Evolutionary conservation across 2,888 invertebrate genomes (phyloP).

Genomic region (Ophioninae sp.): DNA sequence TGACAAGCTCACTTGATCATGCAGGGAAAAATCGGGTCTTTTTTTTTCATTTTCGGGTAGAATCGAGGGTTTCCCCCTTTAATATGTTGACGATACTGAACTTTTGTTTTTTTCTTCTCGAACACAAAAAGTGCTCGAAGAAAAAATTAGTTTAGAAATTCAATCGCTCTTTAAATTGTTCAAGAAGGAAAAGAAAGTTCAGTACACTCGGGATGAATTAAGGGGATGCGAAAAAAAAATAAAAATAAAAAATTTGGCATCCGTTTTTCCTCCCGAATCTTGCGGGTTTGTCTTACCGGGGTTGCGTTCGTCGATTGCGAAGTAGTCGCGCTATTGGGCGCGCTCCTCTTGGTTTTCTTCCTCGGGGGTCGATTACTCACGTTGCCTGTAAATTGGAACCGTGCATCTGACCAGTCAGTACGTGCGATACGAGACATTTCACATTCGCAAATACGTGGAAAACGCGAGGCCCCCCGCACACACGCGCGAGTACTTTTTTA

Average conservation of each 20-base stretch:
- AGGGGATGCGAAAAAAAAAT: too few relatives aligned
- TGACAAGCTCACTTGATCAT: too few relatives aligned
- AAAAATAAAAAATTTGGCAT: too few relatives aligned
- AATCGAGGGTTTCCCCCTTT: too few relatives aligned
- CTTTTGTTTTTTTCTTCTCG: too few relatives aligned
- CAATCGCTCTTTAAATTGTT: too few relatives aligned
- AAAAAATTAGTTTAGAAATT: too few relatives aligned
- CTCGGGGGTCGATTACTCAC: conserved; percentile 81
- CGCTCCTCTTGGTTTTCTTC: conserved; percentile 83
- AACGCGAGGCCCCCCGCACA: neutral
- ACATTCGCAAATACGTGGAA: conserved; percentile 19
- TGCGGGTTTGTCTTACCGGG: conserved; percentile 71
- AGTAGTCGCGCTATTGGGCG: conserved; percentile 70
- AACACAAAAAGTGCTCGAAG: too few relatives aligned
- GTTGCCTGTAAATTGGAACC: conserved; percentile 77
- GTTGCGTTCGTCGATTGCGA: conserved; percentile 67
- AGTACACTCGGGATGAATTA: too few relatives aligned
- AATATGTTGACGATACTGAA: too few relatives aligned
- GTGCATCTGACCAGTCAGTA: conserved; percentile 71
- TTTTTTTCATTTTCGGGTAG: too few relatives aligned
- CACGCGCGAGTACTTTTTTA: conserved; percentile 12
- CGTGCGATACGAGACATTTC: conserved; percentile 64
- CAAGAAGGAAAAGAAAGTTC: neutral
- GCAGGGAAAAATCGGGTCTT: too few relatives aligned
- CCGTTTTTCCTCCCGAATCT: neutral